phyloP scores from a whole-genome alignment of 2,797 vertebrate species.

The Clamator glandarius region DNA sequence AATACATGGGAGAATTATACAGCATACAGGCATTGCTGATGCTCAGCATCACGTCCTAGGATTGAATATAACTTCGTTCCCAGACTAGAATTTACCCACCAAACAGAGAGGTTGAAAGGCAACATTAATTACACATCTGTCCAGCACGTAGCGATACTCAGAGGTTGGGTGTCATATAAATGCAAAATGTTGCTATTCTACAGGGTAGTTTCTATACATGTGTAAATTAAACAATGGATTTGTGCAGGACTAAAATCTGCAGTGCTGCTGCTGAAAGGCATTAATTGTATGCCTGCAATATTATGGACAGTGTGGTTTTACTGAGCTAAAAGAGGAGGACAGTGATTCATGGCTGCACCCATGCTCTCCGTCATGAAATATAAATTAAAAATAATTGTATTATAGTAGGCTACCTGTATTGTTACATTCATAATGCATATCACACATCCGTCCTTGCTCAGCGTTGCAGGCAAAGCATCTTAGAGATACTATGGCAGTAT shows the following conservation, averaged over 20 bases:
- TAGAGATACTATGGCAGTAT: slow-evolving; percentile 80
- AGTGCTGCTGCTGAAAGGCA: slow-evolving; percentile 33
- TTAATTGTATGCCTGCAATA: slow-evolving; percentile 57
- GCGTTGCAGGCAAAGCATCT: slow-evolving; percentile 72
- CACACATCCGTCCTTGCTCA: slow-evolving; percentile 57
- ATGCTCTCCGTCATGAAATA: slow-evolving; percentile 61
- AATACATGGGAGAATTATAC: slow-evolving; percentile 22
- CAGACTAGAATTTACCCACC: slow-evolving; percentile 58
- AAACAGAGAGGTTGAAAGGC: slow-evolving; percentile 46
- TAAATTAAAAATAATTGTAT: slow-evolving; percentile 65
- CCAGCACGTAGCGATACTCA: neutral
- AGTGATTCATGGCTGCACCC: slow-evolving; percentile 48
- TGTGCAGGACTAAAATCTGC: slow-evolving; percentile 37
- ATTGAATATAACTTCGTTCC: slow-evolving; percentile 12
- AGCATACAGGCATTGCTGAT: slow-evolving; percentile 21
- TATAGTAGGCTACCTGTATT: slow-evolving; percentile 58
- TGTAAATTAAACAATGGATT: slow-evolving; percentile 57
- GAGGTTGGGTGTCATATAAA: slow-evolving; percentile 49
- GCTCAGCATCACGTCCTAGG: slow-evolving; percentile 1
- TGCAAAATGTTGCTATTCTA: slow-evolving; percentile 55
- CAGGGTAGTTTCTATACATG: neutral
- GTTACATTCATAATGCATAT: slow-evolving; percentile 76
- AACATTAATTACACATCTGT: slow-evolving; percentile 60
- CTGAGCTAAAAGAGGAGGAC: slow-evolving; percentile 60
- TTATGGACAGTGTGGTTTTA: slow-evolving; percentile 35